Percentiles rank a stretch among this genome's conserved stretches.
phyloP scores from a whole-genome alignment of 1,140 invertebrate species.

The Heliothis subflexa region DNA sequence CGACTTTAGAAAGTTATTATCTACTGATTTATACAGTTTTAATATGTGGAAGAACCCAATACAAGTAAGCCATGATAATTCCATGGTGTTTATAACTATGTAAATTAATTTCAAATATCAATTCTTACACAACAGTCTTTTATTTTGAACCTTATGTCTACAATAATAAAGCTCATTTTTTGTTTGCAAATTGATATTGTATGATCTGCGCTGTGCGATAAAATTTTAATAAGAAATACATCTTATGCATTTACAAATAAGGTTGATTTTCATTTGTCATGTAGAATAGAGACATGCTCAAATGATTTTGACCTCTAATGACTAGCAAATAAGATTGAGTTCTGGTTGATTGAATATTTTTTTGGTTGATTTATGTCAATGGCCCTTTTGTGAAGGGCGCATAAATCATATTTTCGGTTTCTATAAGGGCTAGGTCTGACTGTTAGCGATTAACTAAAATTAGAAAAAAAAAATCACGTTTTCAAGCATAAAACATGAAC shows the following conservation, averaged over 20 bases:
- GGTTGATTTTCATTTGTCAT: background rate
- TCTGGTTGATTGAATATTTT: background rate
- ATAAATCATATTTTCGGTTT: slow-evolving; percentile 37
- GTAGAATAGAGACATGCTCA: background rate
- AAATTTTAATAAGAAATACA: background rate
- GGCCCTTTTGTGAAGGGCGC: slow-evolving; percentile 9
- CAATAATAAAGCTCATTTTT: background rate
- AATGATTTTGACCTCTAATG: background rate
- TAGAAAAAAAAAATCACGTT: background rate
- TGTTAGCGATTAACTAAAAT: background rate
- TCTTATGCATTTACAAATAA: background rate
- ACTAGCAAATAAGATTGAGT: background rate
- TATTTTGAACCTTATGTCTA: background rate
- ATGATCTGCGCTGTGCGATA: background rate
- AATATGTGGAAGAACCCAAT: too few relatives aligned
- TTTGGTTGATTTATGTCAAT: slow-evolving; percentile 1
- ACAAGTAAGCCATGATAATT: background rate
- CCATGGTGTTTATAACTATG: background rate
- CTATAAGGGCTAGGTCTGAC: background rate
- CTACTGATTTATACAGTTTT: too few relatives aligned
- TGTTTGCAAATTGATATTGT: background rate
- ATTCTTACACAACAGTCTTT: background rate
- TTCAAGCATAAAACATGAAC: too few relatives aligned
- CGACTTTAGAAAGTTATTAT: too few relatives aligned
- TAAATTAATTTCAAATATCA: background rate